Base-by-base conservation (phyloP, 2,888 invertebrate species). In the Meta bourneti region DNA sequence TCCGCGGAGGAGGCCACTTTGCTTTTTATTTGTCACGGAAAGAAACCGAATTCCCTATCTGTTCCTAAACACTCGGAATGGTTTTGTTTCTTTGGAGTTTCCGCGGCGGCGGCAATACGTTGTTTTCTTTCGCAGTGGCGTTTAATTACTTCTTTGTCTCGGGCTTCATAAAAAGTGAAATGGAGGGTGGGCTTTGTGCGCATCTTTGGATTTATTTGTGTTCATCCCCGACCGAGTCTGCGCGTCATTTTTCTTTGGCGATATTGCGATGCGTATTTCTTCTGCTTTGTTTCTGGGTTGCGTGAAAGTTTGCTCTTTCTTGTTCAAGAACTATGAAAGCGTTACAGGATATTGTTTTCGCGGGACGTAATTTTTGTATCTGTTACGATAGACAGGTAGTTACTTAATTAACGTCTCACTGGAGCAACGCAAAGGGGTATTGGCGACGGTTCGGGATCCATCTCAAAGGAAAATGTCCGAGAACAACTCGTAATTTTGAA, bases 11-110 rank as follows among this genome's bases (percentile, higher is more conserved):
- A 49, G 19, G n/a, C 84, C 7, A 49, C 54, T 75, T 69, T 75
- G 48, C 74, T 69, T 87, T 87, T 87, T 87, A 74, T 80, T 87
- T 87, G 87, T 72, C 52, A 52, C 20, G 51, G 34, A 71, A 54
- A 79, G 79, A 79, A 80, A 51, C 71, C 20, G 70, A 80, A 70
- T 87, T 87, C 70, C 79, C 71, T 79, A 78, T 80, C 69, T 52
- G n/a, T 87, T 80, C 71, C 51, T 72, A 70, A 70, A 70, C 75
- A 77, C 69, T 74, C 75, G 75, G 69, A 19, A 61, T 13, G 16
- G 34, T 74, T 19, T 74, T 20, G 52, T 16, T 13, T 48, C 51
- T 82, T 49, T 81, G 75, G 20, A 75, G 48, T 75, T 75, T 48
- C 34, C 19, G 75, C 16, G n/a, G 34, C 69, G 52, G 16, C 51